Base-by-base conservation (phyloP, 2,797 vertebrate species). In the Thalassophryne amazonica region DNA sequence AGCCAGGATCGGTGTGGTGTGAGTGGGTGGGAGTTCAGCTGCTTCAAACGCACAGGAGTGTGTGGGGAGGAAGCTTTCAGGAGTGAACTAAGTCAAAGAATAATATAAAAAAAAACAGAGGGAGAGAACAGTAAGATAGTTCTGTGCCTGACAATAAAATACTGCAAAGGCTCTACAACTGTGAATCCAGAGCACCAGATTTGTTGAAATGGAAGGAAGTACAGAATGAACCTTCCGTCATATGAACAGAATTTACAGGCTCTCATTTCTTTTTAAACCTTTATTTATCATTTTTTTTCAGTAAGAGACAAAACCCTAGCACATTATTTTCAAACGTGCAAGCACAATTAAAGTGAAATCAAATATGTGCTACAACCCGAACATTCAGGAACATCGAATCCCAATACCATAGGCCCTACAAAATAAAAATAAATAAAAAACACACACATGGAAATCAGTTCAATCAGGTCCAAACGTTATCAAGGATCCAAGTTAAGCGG, bases 21-120 rank as follows among this genome's bases (percentile, higher is more conserved):
- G 73, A 78, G 69, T 39, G 62, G 68, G 84, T 80, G 80, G 78
- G 81, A 79, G 80, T 81, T 86, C 81, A 83, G 75, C 78, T 73
- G 78, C 71, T 71, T 83, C 81, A 86, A 68, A 75, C 58, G 60
- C 58, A 60, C 51, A 63, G 31, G 62, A 47, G 53, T 31, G 54
- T 70, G 67, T 43, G 62, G n/a, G 7, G 34, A 22, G 8, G 27
- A 38, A 50, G 70, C 73, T 63, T 80, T 81, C 54, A 72, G 74
- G 57, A 73, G 55, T 47, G 45, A 59, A 73, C 54, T 19, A 42
- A 83, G 70, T 74, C 38, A 46, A 73, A 65, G 40, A 39, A 57
- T 2, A 15, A 39, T 47, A 29, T 14, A 54, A 59, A 47, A 38
- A 51, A 58, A 18, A 50, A 30, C 46, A 48, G 38, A 63, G 73